Conservation (phyloP, 2,797 vertebrate genomes). For the Poliocrania exsul region DNA sequence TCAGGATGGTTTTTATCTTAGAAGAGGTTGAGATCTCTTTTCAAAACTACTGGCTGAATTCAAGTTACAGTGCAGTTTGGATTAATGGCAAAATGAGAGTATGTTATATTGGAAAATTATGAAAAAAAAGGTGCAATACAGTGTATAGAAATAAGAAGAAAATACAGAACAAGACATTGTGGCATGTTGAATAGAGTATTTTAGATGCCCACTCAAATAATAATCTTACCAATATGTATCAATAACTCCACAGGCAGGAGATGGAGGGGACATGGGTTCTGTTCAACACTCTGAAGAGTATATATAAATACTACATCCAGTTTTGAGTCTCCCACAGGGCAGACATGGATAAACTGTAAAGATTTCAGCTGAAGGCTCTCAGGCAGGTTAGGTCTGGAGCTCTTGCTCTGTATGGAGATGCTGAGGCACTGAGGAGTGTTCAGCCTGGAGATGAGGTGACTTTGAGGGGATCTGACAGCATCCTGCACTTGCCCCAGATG, state of each 20-base stretch:
- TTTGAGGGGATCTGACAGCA: background rate
- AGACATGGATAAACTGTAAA: background rate
- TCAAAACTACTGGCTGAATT: background rate
- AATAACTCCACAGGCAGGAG: background rate
- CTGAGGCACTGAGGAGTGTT: background rate
- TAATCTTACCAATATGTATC: background rate
- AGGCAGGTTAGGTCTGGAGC: background rate
- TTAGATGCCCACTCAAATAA: background rate
- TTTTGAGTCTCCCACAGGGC: fast-evolving
- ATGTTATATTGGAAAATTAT: background rate
- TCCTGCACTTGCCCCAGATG: fast-evolving
- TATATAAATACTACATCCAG: background rate
- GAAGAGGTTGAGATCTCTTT: background rate
- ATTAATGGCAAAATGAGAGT: background rate
- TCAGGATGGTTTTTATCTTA: background rate
- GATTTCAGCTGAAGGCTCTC: background rate
- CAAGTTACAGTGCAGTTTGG: background rate
- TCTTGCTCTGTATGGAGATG: background rate
- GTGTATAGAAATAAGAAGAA: background rate
- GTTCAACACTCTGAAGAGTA: background rate
- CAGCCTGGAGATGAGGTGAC: background rate
- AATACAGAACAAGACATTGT: background rate
- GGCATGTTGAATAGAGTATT: background rate
- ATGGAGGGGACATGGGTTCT: fast-evolving
- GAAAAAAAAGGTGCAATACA: background rate